Percentiles rank a stretch among this genome's conserved stretches.
phyloP scores from a whole-genome alignment of 2,797 vertebrate genomes.

The Pantherophis alleghaniensis region DNA sequence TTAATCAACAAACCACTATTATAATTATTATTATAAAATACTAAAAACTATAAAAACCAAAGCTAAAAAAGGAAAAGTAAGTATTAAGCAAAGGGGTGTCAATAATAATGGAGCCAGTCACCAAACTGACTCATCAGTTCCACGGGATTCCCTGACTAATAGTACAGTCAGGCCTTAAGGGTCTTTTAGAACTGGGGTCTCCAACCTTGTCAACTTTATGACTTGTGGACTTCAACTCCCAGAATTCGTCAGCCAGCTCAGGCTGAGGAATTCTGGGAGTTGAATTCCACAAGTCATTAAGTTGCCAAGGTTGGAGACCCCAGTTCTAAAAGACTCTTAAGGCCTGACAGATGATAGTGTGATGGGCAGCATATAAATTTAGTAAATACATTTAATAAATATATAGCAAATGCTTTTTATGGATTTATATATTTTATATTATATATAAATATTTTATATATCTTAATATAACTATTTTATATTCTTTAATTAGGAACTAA shows the following conservation, averaged over 20 bases:
- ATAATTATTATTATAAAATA: background rate
- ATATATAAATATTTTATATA: background rate
- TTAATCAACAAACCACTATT: background rate
- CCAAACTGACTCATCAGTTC: background rate
- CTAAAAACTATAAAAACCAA: background rate
- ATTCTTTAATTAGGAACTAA: background rate
- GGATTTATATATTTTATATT: background rate
- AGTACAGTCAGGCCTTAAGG: background rate
- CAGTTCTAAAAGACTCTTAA: too few relatives aligned
- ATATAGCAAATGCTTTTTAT: background rate
- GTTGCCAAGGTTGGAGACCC: too few relatives aligned
- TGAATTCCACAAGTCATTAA: too few relatives aligned
- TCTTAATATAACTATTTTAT: background rate
- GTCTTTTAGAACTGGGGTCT: too few relatives aligned
- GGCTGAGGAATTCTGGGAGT: too few relatives aligned
- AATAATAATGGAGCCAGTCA: background rate
- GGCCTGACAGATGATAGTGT: background rate
- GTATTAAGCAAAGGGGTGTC: background rate
- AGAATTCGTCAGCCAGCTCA: too few relatives aligned
- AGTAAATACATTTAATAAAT: background rate
- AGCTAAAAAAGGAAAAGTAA: background rate
- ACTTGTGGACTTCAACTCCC: too few relatives aligned
- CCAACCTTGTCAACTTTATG: too few relatives aligned
- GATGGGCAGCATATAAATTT: background rate
- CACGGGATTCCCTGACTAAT: too few relatives aligned